Evolutionary conservation across 2,888 invertebrate genomes (phyloP).

Genomic region (Brachypalpus laphriformis): DNA sequence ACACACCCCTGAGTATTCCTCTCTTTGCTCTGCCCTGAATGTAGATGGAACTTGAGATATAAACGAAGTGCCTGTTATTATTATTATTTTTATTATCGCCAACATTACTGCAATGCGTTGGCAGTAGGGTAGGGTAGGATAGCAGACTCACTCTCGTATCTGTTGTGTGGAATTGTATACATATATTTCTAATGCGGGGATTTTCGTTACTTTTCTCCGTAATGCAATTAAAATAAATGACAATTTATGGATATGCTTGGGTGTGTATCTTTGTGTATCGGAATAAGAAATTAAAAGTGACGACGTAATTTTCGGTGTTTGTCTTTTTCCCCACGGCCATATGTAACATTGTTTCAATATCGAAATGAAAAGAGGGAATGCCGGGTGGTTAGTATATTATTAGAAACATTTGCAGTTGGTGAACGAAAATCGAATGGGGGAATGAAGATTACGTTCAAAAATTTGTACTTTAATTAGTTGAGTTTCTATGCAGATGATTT

Average conservation of each 20-base stretch:
- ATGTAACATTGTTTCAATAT: slow-evolving; percentile 12
- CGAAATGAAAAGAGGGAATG: neutral
- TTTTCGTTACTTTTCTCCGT: slow-evolving; percentile 49
- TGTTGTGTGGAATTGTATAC: neutral
- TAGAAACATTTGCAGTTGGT: neutral
- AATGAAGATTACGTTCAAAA: neutral
- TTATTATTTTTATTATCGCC: slow-evolving; percentile 71
- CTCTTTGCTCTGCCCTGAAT: slow-evolving; percentile 28
- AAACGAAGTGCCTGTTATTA: slow-evolving; percentile 64
- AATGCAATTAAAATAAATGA: slow-evolving; percentile 71
- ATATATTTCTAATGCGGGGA: slow-evolving; percentile 44
- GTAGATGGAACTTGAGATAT: slow-evolving; percentile 67
- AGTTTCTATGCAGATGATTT: neutral
- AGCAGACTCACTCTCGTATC: slow-evolving; percentile 6
- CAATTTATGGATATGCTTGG: slow-evolving; percentile 52
- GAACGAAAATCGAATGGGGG: neutral
- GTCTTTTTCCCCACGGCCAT: slow-evolving; percentile 13
- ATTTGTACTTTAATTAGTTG: neutral
- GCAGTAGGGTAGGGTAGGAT: slow-evolving; percentile 11
- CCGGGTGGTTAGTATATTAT: slow-evolving; percentile 1
- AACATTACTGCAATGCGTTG: slow-evolving; percentile 65
- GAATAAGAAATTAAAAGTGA: slow-evolving; percentile 55
- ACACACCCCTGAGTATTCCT: slow-evolving; percentile 56
- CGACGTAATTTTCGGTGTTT: slow-evolving; percentile 38
- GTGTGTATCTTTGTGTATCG: slow-evolving; percentile 12